Percentiles rank a stretch among this genome's conserved stretches.
These are phyloP conservation scores for Acrossocheilus fasciatus DNA, from an alignment of 2,797 vertebrate genomes.

Conservation along the genomic window DNA sequence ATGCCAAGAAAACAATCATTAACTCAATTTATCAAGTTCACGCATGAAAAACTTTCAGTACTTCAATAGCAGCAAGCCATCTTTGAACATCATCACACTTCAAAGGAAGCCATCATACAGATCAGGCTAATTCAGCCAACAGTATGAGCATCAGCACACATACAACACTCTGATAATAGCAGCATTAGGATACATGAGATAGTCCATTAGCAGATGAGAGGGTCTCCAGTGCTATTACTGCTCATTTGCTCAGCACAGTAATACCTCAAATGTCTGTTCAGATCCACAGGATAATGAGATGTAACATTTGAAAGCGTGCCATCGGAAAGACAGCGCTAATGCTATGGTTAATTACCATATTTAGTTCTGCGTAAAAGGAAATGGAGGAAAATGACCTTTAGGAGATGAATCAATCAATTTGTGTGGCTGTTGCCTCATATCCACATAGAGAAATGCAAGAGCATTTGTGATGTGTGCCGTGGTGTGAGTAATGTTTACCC, in stretches of 20 bases:
- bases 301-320: conserved; percentile 51
- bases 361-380: conserved; percentile 35
- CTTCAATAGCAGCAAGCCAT: conserved; percentile 6
- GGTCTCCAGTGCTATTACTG: conserved; percentile 55
- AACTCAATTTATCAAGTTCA: conserved; percentile 20
- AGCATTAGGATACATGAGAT: conserved; percentile 60
- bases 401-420: conserved; percentile 43
- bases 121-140: conserved; percentile 32
- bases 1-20: conserved; percentile 28
- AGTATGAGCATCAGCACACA: conserved; percentile 62
- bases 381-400: conserved; percentile 40
- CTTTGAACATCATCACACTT: conserved; percentile 21
- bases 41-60: background rate
- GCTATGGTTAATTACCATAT: conserved; percentile 56
- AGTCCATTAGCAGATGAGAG: conserved; percentile 53
- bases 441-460: conserved; percentile 29
- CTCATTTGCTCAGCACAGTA: conserved; percentile 47
- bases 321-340: conserved; percentile 52
- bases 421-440: conserved; percentile 20
- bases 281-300: conserved; percentile 59
- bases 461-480: conserved; percentile 10
- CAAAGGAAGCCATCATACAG: conserved; percentile 33
- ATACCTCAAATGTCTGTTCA: conserved; percentile 56
- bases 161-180: conserved; percentile 58
- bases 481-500: conserved; percentile 9